A percentile compares a stretch with the other conserved stretches of the same genome.
phyloP scores from a whole-genome alignment of 2,797 vertebrate genomes.

The Danio tinwini region DNA sequence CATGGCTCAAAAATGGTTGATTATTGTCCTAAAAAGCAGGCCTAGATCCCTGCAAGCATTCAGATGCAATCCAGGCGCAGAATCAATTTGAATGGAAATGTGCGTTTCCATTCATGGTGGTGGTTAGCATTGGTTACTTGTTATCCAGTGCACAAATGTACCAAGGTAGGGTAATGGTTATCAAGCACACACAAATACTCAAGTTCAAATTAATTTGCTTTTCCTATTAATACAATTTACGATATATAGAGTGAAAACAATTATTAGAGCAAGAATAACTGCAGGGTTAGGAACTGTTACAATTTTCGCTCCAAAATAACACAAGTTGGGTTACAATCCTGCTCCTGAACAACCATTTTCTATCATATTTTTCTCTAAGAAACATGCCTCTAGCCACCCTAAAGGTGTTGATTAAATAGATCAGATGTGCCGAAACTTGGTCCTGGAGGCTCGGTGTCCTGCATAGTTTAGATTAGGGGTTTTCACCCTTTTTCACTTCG shows the following conservation, averaged over 20 bases:
- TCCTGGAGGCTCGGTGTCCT: too few relatives aligned
- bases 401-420: too few relatives aligned
- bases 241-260: background rate
- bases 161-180: background rate
- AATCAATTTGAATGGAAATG: background rate
- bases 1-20: background rate
- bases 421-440: too few relatives aligned
- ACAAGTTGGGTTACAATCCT: background rate
- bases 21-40: constrained; percentile 23
- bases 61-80: constrained; percentile 15
- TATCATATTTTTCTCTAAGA: background rate
- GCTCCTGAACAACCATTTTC: background rate
- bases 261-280: background rate
- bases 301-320: background rate
- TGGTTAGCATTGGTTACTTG: constrained; percentile 15
- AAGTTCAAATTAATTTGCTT: background rate
- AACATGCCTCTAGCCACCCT: background rate
- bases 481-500: too few relatives aligned
- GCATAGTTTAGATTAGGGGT: too few relatives aligned
- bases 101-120: background rate
- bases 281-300: background rate
- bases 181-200: constrained; percentile 1
- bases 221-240: background rate
- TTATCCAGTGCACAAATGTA: constrained; percentile 1
- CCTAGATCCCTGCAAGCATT: background rate